phyloP scores from a whole-genome alignment of 2,797 vertebrate genomes.

The Serranus cabrilla region DNA sequence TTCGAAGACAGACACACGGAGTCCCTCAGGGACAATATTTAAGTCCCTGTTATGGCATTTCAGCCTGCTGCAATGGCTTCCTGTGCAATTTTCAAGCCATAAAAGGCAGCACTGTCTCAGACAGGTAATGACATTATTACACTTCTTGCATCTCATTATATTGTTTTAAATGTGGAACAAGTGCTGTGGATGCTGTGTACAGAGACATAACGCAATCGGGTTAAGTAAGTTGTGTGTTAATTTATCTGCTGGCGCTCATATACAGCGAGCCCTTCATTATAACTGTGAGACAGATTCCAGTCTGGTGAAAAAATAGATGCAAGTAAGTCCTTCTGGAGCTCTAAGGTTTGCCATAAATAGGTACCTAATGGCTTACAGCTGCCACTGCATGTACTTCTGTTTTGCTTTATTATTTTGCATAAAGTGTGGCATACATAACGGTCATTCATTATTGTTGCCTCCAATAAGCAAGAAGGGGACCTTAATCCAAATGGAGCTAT shows the following conservation, averaged over 20 bases:
- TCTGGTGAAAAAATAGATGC: slow-evolving; percentile 48
- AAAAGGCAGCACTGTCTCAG: slow-evolving; percentile 54
- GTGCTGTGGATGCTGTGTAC: slow-evolving; percentile 13
- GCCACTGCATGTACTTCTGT: slow-evolving; percentile 45
- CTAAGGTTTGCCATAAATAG: slow-evolving; percentile 65
- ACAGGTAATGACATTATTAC: slow-evolving; percentile 65
- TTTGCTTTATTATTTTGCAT: slow-evolving; percentile 63
- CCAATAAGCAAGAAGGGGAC: slow-evolving; percentile 40
- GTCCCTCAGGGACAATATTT: slow-evolving; percentile 61
- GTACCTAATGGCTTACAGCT: slow-evolving; percentile 60
- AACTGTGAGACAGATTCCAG: slow-evolving; percentile 44
- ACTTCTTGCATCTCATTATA: slow-evolving; percentile 65
- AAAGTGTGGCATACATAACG: slow-evolving; percentile 42
- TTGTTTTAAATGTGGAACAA: slow-evolving; percentile 57
- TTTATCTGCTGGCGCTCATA: slow-evolving; percentile 35
- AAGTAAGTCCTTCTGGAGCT: slow-evolving; percentile 56
- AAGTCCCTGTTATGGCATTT: slow-evolving; percentile 63
- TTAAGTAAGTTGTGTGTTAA: slow-evolving; percentile 45
- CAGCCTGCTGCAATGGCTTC: slow-evolving; percentile 62
- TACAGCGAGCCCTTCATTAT: slow-evolving; percentile 44
- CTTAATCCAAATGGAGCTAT: slow-evolving; percentile 27
- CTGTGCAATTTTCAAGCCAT: slow-evolving; percentile 56
- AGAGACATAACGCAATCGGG: slow-evolving; percentile 27
- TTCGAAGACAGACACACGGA: slow-evolving; percentile 49
- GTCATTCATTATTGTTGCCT: slow-evolving; percentile 37